Base-by-base conservation (phyloP, 1,140 invertebrate genomes). In the Papilio aristodemus region DNA sequence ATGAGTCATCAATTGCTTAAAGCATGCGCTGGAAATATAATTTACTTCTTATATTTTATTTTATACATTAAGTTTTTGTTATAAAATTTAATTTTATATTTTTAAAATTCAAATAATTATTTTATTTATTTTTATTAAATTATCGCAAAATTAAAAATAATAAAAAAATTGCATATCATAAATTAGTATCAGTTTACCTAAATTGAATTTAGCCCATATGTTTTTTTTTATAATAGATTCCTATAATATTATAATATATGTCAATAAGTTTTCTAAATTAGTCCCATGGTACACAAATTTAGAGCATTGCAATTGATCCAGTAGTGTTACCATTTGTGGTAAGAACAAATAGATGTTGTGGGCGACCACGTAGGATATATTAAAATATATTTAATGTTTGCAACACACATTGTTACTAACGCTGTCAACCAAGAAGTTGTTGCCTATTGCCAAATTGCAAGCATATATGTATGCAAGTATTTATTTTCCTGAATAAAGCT, bases 1-100 rank as follows among this genome's bases (percentile, higher is more conserved):
- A 25, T 41, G 60, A 63, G 1, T 62, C 59, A 39, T 22, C n/a
- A 62, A 62, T 39, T 62, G 3, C 1, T 62, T 14, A 7, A 62
- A 43, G n/a, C 41, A 14, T 43, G n/a, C 41, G n/a, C n/a, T 43
- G 13, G 5, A 11, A 9, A 41, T n/a, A n/a, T 41, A 19, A 46
- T 6, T 32, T 19, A 22, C n/a, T 14, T 43, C 39, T 13, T 43
- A 5, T 43, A 43, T n/a, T 43, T 0, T 2, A 43, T 5, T 43
- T 43, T 6, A 43, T 43, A 43, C 6, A 43, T 43, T 14, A 17
- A 17, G 4, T 4, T 43, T 43, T 43, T 43, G 14, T 43, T n/a
- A 43, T 6, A 0, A 11, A 39, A n/a, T n/a, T n/a, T 32, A 3
- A 32, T 32, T 32, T 32, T 3, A 3, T 32, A 2, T 32, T 32